Base-by-base conservation (phyloP, 2,113 vertebrate species). In the Labrus mixtus region DNA sequence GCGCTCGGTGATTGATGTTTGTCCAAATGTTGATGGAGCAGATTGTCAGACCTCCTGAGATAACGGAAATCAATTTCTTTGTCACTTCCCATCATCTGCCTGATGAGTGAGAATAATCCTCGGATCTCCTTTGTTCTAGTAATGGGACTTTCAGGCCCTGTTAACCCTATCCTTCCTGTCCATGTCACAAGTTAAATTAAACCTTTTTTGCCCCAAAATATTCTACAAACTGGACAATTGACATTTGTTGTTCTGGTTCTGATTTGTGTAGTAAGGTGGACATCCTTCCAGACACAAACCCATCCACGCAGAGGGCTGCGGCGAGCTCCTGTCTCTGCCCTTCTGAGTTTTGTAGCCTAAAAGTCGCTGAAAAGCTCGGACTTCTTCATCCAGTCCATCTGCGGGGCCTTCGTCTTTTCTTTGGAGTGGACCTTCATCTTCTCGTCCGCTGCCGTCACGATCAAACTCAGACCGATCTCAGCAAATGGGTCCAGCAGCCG, bases 311-410 rank as follows among this genome's bases (percentile, higher is more conserved):
- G 51, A 51, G 25, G 33, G 23, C 50, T 36, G 37, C 56, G 63
- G 20, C 48, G 10, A 79, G 25, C 37, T 68, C 48, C 2, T 15
- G 20, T 78, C 23, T 65, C 57, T 59, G n/a, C n/a, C n/a, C n/a
- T n/a, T n/a, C n/a, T n/a, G n/a, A n/a, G n/a, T n/a, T n/a, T n/a
- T n/a, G n/a, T n/a, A n/a, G 55, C 75, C 97, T 95, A 99, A 93
- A 98, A 99, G 87, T 98, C 99, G 93, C 98, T 98, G 93, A 99
- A 99, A 59, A 99, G 95, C 93, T 99, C 96, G 0, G 97, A 94
- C 78, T 99, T 99, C 94, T 96, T 96, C 93, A 93, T 98, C 98
- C 98, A 99, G 95, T 99, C 97, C 98, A 99, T 99, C 91, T 96
- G 97, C 0, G 98, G 98, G 0, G 98, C 98, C 63, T 94, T 92